phyloP scores from a whole-genome alignment of 2,888 invertebrate genomes.

The Leptura quadrifasciata region DNA sequence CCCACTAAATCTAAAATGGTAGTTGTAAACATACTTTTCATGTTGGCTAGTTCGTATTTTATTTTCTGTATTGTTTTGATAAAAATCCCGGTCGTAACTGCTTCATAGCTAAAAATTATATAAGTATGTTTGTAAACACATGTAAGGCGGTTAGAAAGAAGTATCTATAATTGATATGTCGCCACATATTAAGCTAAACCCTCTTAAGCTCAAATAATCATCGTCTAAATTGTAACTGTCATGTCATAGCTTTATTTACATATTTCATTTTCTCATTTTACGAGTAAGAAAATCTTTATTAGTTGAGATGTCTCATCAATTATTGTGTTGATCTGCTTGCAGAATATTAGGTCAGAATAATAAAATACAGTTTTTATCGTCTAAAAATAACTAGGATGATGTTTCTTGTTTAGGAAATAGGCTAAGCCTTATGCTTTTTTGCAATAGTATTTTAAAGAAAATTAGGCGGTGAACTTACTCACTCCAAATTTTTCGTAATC shows the following conservation, averaged over 20 bases:
- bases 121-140: background rate
- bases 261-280: conserved; percentile 10
- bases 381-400: conserved; percentile 15
- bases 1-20: too few species aligned
- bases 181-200: background rate
- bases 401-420: background rate
- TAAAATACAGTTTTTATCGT: conserved; percentile 23
- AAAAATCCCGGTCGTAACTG: too few species aligned
- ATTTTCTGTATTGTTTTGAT: too few species aligned
- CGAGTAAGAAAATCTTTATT: conserved; percentile 27
- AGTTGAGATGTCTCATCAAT: conserved; percentile 22
- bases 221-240: conserved; percentile 11
- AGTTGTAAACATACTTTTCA: too few species aligned
- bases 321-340: conserved; percentile 30
- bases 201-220: conserved; percentile 5
- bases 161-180: conserved; percentile 2
- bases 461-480: background rate
- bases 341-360: conserved; percentile 33
- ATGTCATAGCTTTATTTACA: conserved; percentile 23
- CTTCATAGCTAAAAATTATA: too few species aligned
- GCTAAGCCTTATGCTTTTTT: background rate
- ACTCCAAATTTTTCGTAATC: too few species aligned
- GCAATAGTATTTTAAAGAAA: background rate
- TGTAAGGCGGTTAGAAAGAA: background rate
- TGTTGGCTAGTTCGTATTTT: too few species aligned